Conservation (phyloP, 2,113 vertebrate genomes). For the Mohoua ochrocephala region DNA sequence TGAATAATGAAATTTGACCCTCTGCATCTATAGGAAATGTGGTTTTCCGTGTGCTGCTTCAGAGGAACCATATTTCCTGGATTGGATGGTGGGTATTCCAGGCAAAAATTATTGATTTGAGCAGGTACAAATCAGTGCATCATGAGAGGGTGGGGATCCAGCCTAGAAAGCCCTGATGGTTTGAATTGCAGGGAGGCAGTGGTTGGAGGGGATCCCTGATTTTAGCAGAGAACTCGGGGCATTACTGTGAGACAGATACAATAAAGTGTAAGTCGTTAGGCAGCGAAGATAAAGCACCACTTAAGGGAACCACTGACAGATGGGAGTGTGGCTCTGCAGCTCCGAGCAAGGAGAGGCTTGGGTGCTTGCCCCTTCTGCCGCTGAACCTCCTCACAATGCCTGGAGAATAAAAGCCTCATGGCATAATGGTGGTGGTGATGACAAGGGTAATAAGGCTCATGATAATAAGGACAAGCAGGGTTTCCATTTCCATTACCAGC, state of each 20-base stretch:
- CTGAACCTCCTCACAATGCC: constrained; percentile 7
- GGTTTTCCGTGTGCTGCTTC: not conserved
- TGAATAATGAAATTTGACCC: not conserved
- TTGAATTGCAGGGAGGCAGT: not conserved
- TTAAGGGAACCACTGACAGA: constrained; percentile 48
- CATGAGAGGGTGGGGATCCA: not conserved
- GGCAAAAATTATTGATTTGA: not conserved
- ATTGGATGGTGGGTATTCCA: not conserved
- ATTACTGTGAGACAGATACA: not conserved
- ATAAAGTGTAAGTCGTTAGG: not conserved
- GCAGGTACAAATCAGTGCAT: not conserved
- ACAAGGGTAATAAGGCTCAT: constrained; percentile 72
- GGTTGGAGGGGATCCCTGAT: not conserved
- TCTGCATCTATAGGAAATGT: not conserved
- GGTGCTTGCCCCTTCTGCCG: not conserved
- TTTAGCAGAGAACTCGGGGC: not conserved
- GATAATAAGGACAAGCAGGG: constrained; percentile 74
- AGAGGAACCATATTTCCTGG: not conserved
- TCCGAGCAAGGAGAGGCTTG: not conserved
- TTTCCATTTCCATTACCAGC: constrained; percentile 74
- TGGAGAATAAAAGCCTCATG: constrained; percentile 55
- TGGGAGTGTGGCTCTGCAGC: not conserved
- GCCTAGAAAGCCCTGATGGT: not conserved
- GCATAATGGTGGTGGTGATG: constrained; percentile 62
- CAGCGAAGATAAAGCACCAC: constrained; percentile 38